phyloP scores from a whole-genome alignment of 2,113 vertebrate species.

The Hucho hucho region DNA sequence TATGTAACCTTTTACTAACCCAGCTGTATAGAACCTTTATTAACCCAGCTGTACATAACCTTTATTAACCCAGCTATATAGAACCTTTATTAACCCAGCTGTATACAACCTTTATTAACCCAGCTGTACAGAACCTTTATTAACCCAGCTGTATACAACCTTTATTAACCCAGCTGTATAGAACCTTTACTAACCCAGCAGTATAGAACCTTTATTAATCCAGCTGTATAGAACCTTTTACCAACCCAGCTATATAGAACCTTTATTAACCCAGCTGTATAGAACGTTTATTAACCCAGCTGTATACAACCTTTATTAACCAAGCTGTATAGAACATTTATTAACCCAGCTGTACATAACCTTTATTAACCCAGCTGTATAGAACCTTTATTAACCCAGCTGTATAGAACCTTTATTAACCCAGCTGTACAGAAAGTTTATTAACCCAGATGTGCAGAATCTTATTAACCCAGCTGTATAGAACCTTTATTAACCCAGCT shows the following conservation, averaged over 20 bases:
- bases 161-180: conserved; percentile 4
- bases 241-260: too few species aligned
- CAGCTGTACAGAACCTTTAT: background rate
- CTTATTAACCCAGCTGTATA: background rate
- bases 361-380: too few species aligned
- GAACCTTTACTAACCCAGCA: background rate
- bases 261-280: too few species aligned
- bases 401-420: too few species aligned
- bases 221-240: too few species aligned
- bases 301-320: background rate
- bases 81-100: too few species aligned
- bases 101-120: background rate
- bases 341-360: background rate
- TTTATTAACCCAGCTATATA: too few species aligned
- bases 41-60: too few species aligned
- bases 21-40: conserved; percentile 51
- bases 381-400: conserved; percentile 52
- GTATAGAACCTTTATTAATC: conserved; percentile 52
- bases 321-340: conserved; percentile 18
- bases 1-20: background rate
- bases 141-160: background rate
- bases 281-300: background rate
- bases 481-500: background rate
- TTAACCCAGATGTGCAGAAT: too few species aligned
- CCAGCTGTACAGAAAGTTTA: too few species aligned